Evolutionary conservation across 1,140 invertebrate genomes (phyloP).

Genomic region (Cotesia typhae): DNA sequence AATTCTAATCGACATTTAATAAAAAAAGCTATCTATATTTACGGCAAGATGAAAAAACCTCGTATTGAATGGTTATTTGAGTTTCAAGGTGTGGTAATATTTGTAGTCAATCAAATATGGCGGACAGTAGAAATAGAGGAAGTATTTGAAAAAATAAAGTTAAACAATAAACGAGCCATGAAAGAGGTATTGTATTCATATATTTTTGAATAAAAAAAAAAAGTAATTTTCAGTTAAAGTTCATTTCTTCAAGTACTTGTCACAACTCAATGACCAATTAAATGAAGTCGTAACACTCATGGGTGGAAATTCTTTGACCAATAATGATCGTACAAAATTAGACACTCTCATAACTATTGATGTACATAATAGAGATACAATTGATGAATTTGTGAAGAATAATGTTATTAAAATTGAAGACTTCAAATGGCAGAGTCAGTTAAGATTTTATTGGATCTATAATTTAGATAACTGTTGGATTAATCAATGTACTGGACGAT

Average conservation of each 20-base stretch:
- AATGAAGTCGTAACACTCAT: conserved; percentile 83
- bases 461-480: conserved; percentile 82
- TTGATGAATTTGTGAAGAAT: conserved; percentile 86
- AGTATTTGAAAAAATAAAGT: conserved; percentile 79
- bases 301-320: conserved; percentile 78
- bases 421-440: conserved; percentile 92
- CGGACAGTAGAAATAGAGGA: conserved; percentile 94
- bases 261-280: conserved; percentile 82
- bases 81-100: conserved; percentile 87
- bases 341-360: conserved; percentile 88
- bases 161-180: conserved; percentile 85
- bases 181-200: conserved; percentile 70
- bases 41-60: conserved; percentile 73
- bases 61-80: conserved; percentile 87
- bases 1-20: conserved; percentile 83
- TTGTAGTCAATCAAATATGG: conserved; percentile 89
- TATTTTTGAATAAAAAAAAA: background rate
- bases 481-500: conserved; percentile 84
- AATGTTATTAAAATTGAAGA: conserved; percentile 83
- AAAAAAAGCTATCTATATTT: conserved; percentile 88
- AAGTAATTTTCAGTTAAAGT: conserved; percentile 4
- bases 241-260: conserved; percentile 69
- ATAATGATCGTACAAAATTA: conserved; percentile 87
- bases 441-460: conserved; percentile 90
- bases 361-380: conserved; percentile 88